These are phyloP conservation scores for Graptemys geographica DNA, from an alignment of 2,797 vertebrate genomes.

Conservation along the genomic window DNA sequence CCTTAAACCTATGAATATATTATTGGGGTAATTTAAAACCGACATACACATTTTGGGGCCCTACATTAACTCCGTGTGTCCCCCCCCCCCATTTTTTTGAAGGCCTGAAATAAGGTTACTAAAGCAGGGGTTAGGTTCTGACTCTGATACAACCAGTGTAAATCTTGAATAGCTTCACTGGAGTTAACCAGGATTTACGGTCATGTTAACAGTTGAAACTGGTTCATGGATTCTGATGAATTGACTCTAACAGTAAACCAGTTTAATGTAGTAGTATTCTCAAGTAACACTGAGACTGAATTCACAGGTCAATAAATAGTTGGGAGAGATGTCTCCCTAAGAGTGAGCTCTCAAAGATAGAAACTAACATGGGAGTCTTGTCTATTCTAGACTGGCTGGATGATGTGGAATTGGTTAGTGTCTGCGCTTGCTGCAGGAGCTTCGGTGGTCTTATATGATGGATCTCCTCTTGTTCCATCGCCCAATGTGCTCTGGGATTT, in stretches of 20 bases:
- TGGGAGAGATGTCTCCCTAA: not conserved
- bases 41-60: not conserved
- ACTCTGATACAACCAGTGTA: not conserved
- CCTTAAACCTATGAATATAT: not conserved
- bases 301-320: not conserved
- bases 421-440: conserved; percentile 91
- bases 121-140: not conserved
- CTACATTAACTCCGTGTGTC: not conserved
- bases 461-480: conserved; percentile 94
- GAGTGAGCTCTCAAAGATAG: not conserved
- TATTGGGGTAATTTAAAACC: not conserved
- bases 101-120: not conserved
- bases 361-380: not conserved
- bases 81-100: accelerated
- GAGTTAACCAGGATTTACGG: not conserved
- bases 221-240: not conserved
- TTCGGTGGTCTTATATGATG: conserved; percentile 94
- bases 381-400: conserved; percentile 91
- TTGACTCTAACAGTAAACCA: not conserved
- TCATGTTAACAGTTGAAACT: not conserved
- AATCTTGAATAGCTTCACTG: not conserved
- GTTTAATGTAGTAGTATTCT: not conserved
- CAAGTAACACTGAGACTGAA: not conserved
- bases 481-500: conserved; percentile 94
- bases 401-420: conserved; percentile 99